Conservation (phyloP, 1,140 invertebrate species). For the Samia ricini region DNA sequence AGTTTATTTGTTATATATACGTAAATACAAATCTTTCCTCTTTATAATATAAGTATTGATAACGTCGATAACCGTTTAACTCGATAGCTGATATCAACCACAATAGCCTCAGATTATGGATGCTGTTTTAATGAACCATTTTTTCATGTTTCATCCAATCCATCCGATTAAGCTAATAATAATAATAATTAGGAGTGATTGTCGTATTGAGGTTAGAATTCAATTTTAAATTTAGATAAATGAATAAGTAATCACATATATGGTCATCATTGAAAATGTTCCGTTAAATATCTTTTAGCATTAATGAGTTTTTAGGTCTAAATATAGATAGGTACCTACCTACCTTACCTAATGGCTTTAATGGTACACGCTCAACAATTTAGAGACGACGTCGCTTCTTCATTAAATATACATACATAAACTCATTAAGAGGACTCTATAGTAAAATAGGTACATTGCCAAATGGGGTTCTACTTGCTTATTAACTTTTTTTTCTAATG, state of each 20-base stretch:
- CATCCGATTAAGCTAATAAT: too few relatives aligned
- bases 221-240: not conserved
- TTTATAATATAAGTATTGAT: too few relatives aligned
- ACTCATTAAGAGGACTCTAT: conserved; percentile 31
- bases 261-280: not conserved
- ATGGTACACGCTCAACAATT: conserved; percentile 20
- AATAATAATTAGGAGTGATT: too few relatives aligned
- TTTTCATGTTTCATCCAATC: too few relatives aligned
- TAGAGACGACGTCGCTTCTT: conserved; percentile 18
- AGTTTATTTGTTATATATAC: too few relatives aligned
- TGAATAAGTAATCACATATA: not conserved
- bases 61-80: too few relatives aligned
- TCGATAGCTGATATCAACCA: too few relatives aligned
- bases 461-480: not conserved
- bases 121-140: too few relatives aligned
- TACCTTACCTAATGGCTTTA: not conserved
- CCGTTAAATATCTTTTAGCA: conserved; percentile 2
- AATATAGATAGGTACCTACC: too few relatives aligned
- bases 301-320: not conserved
- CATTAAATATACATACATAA: conserved; percentile 41
- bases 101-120: too few relatives aligned
- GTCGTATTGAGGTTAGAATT: not conserved
- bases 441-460: conserved; percentile 17
- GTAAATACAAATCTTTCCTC: too few relatives aligned
- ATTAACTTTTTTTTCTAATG: not conserved